Evolutionary conservation across 1,140 invertebrate species (phyloP), one percentile per base, ranked within the genome.

Genomic region (Theocolax elegans): DNA sequence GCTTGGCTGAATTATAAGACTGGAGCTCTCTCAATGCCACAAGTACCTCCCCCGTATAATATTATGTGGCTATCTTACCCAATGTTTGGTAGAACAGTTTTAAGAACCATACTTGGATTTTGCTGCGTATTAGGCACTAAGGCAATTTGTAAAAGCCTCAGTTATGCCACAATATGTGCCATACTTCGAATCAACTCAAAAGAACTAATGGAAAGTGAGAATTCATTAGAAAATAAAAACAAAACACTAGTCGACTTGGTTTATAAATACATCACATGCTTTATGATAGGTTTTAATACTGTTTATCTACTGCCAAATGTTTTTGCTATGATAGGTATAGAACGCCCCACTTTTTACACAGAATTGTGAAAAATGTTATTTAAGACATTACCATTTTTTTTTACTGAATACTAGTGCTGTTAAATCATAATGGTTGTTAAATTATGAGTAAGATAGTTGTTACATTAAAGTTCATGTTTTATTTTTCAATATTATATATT

Each of bases 1-100:
- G 89, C 93, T 2, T 96, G 94, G 94, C 84, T 93, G 6, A 94
- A 95, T 85, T 95, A 91, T 81, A 92, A 92, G 80, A 87, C 91
- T 17, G 93, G 93, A 27, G 86, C 90, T 67, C 90, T 94, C 84
- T 79, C 81, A 10, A 85, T 87, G 31, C 87, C 89, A 19, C 68
- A 80, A 7, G 65, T 81, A 2, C 76, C 84, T 29, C 90, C 91
- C 19, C 94, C 94, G 2, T 94, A 94, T 83, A 79, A 87, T 27
- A 92, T 95, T 71, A 89, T 92, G 67, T 95, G 92, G 92, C 92
- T 93, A 23, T 91, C 92, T 4, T 89, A 89, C 72, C 85, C 88
- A 66, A 93, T 92, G 89, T 76, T 92, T 8, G 88, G 91, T 56
- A 83, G 87, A 74, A 82, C 88, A 23, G 77, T 93, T 17, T 80